phyloP scores from a whole-genome alignment of 92 coral and sea anemone genomes.

The Porites lobata region DNA sequence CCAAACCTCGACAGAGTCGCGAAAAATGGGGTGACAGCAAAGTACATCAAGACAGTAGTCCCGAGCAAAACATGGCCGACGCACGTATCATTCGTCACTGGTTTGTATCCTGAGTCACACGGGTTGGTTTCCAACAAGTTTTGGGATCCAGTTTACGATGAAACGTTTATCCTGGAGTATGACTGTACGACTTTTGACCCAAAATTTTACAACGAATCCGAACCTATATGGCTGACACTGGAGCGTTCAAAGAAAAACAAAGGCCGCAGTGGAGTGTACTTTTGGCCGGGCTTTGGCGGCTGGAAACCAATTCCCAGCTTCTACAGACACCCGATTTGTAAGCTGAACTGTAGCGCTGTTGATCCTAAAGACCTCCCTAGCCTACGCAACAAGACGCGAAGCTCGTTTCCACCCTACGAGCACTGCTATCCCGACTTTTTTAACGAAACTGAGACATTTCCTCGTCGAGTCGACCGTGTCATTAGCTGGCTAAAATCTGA shows the following conservation, averaged over 20 bases:
- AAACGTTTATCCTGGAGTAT: constrained; percentile 67
- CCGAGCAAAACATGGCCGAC: constrained; percentile 95
- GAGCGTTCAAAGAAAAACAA: constrained; percentile 77
- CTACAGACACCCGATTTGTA: constrained; percentile 66
- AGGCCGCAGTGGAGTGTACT: constrained; percentile 85
- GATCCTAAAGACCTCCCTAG: constrained; percentile 49
- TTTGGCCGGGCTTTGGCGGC: constrained; percentile 91
- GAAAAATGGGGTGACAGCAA: constrained; percentile 74
- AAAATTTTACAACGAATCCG: constrained; percentile 86
- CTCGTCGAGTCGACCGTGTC: constrained; percentile 75
- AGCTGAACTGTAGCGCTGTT: constrained; percentile 70
- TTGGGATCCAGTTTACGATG: constrained; percentile 90
- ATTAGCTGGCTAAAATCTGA: constrained; percentile 78
- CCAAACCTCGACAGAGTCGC: constrained; percentile 83
- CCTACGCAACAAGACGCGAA: constrained; percentile 60
- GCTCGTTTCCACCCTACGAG: constrained; percentile 67
- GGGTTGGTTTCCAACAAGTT: constrained; percentile 88
- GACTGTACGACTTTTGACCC: constrained; percentile 90
- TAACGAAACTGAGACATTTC: constrained; percentile 66
- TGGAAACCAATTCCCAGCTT: constrained; percentile 80
- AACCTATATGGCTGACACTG: constrained; percentile 91
- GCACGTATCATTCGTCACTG: constrained; percentile 82
- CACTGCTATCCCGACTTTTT: constrained; percentile 70
- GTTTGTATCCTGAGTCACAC: constrained; percentile 91
- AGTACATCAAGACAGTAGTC: constrained; percentile 75